Conservation (phyloP, 2,797 vertebrate genomes). For the Ataeniobius toweri region DNA sequence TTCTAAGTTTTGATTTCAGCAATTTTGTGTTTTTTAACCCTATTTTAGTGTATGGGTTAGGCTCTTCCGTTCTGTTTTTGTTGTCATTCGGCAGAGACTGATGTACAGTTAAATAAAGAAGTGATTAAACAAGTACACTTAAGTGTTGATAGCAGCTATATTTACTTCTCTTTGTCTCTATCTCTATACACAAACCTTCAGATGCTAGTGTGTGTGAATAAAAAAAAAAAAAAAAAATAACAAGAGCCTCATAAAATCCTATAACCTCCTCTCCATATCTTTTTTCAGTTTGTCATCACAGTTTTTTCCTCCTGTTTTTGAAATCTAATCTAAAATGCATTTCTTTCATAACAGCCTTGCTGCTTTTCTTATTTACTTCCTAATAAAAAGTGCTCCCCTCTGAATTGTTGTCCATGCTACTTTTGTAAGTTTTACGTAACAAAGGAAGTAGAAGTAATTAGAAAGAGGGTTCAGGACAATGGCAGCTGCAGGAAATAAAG, state of each 20-base stretch:
- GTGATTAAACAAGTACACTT: conserved; percentile 7
- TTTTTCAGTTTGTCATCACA: background rate
- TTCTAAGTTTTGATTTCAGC: too few relatives aligned
- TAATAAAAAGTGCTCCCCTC: background rate
- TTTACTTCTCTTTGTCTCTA: conserved; percentile 26
- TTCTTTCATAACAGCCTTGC: background rate
- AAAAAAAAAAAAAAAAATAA: conserved; percentile 50
- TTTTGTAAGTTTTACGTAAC: conserved; percentile 38
- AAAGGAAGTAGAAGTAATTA: conserved; percentile 58
- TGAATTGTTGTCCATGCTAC: conserved; percentile 26
- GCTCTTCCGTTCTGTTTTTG: background rate
- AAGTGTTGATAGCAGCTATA: conserved; percentile 16
- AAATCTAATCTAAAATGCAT: background rate
- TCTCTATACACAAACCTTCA: conserved; percentile 12
- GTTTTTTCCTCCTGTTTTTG: conserved; percentile 3
- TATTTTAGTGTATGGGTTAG: too few relatives aligned
- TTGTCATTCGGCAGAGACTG: conserved; percentile 1
- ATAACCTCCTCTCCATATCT: background rate
- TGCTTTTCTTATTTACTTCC: background rate
- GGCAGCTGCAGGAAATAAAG: conserved; percentile 16
- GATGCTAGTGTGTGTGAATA: conserved; percentile 55
- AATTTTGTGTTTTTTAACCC: too few relatives aligned
- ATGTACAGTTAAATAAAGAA: background rate
- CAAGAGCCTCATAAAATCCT: conserved; percentile 56
- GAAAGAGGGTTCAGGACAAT: conserved; percentile 43